Evolutionary conservation across 2,888 invertebrate genomes (phyloP).

Genomic region (Eremobia ochroleuca): DNA sequence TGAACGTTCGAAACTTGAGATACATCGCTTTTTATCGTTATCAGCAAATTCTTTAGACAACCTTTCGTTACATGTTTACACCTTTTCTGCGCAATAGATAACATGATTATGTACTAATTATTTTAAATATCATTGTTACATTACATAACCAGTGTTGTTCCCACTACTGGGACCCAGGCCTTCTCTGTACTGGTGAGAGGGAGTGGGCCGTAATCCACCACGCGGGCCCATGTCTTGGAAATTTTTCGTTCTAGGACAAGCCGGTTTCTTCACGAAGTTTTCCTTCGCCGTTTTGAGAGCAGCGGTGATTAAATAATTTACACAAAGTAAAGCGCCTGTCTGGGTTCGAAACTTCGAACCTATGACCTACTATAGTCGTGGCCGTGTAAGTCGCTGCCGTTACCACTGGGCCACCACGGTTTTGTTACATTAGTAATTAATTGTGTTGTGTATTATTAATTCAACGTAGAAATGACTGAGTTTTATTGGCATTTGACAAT

Average conservation of each 20-base stretch:
- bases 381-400: too few species aligned
- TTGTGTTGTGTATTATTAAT: too few species aligned
- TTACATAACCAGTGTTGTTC: background rate
- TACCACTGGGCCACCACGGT: too few species aligned
- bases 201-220: background rate
- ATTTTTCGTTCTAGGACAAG: background rate
- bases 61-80: slow-evolving; percentile 25
- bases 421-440: slow-evolving; percentile 1
- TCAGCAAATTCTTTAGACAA: slow-evolving; percentile 37
- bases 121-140: slow-evolving; percentile 10
- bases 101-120: slow-evolving; percentile 15
- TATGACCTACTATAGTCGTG: too few species aligned
- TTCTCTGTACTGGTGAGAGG: background rate
- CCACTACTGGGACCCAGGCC: background rate
- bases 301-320: background rate
- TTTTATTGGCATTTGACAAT: too few species aligned
- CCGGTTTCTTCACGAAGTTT: background rate
- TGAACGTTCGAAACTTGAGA: too few species aligned
- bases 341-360: background rate
- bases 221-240: background rate
- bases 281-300: background rate
- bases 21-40: slow-evolving; percentile 30
- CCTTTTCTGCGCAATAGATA: slow-evolving; percentile 31
- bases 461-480: too few species aligned
- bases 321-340: background rate